phyloP scores from a whole-genome alignment of 2,113 vertebrate genomes.

The Triplophysa siluroides region DNA sequence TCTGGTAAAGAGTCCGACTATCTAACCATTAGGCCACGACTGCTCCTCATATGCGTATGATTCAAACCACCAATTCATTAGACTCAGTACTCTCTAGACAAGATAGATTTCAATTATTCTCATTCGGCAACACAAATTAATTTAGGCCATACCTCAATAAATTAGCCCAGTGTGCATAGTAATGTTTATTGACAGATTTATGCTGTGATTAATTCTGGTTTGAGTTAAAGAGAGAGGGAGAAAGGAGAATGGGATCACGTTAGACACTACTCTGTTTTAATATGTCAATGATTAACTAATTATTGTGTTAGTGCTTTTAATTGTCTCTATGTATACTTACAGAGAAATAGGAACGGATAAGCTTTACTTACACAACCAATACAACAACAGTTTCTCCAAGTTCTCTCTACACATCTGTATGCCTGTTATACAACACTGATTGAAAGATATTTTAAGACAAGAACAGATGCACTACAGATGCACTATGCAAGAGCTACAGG shows the following conservation, averaged over 20 bases:
- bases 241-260: neutral
- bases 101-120: slow-evolving; percentile 11
- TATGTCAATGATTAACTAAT: neutral
- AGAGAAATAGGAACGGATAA: too few relatives aligned
- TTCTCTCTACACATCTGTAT: too few relatives aligned
- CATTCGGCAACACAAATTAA: slow-evolving; percentile 6
- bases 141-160: slow-evolving; percentile 26
- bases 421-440: too few relatives aligned
- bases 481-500: too few relatives aligned
- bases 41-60: neutral
- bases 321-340: too few relatives aligned
- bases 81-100: slow-evolving; percentile 7
- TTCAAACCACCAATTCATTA: neutral
- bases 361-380: neutral
- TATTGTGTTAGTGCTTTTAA: neutral
- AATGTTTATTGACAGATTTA: slow-evolving; percentile 21
- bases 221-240: neutral
- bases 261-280: slow-evolving; percentile 14
- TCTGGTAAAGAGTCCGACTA: too few relatives aligned
- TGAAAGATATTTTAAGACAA: too few relatives aligned
- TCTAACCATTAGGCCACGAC: too few relatives aligned
- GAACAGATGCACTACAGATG: too few relatives aligned
- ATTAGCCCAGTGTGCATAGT: slow-evolving; percentile 27
- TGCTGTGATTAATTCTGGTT: neutral
- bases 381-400: too few relatives aligned